Evolutionary conservation across 2,797 vertebrate genomes (phyloP).

Genomic region (Yasuhikotakia modesta): DNA sequence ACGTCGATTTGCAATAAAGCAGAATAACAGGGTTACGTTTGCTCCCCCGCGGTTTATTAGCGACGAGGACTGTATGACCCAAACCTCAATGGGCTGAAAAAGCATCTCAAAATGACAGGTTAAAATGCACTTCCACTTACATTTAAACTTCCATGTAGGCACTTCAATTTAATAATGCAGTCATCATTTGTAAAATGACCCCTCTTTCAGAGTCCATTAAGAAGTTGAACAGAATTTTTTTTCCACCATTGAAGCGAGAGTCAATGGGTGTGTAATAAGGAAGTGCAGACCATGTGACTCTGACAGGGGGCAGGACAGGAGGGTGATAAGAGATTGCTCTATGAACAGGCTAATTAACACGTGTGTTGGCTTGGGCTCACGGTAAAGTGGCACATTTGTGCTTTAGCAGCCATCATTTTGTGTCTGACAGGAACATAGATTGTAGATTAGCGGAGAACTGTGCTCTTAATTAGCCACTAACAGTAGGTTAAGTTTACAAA

Average conservation of each 20-base stretch:
- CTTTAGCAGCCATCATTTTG: constrained; percentile 69
- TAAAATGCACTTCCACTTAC: constrained; percentile 80
- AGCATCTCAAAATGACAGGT: constrained; percentile 75
- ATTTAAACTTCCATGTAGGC: constrained; percentile 76
- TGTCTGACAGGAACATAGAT: constrained; percentile 68
- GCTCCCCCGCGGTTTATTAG: constrained; percentile 70
- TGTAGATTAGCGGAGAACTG: constrained; percentile 61
- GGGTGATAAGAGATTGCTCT: constrained; percentile 81
- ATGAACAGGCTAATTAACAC: constrained; percentile 82
- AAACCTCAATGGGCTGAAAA: constrained; percentile 77
- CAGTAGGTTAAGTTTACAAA: constrained; percentile 76
- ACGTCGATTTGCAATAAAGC: constrained; percentile 28
- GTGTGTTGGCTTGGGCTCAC: constrained; percentile 76
- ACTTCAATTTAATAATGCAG: constrained; percentile 79
- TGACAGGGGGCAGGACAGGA: constrained; percentile 63
- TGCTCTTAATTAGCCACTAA: constrained; percentile 70
- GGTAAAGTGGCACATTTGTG: constrained; percentile 76
- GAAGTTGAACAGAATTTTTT: constrained; percentile 66
- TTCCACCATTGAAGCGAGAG: constrained; percentile 71
- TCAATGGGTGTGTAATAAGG: constrained; percentile 81
- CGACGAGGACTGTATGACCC: constrained; percentile 73
- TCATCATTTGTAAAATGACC: constrained; percentile 79
- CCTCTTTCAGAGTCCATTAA: constrained; percentile 81
- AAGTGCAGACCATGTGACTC: constrained; percentile 68
- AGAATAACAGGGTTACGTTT: constrained; percentile 6